Conservation (phyloP, 2,113 vertebrate species). For the Cardinalis cardinalis region DNA sequence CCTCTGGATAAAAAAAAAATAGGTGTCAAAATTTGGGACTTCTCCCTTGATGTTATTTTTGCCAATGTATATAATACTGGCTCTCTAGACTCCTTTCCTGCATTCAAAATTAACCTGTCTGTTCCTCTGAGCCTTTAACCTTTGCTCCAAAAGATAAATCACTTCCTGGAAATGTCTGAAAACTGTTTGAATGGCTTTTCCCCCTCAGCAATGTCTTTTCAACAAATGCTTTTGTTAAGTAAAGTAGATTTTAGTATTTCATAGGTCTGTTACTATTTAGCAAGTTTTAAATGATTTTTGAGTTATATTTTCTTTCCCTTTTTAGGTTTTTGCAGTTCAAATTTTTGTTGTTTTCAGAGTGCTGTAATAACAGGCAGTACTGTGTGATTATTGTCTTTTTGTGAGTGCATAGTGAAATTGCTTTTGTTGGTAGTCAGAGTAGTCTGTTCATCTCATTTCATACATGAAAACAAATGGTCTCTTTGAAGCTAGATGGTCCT, state of each 20-base stretch:
- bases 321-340: neutral
- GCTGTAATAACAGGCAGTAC: neutral
- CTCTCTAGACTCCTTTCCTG: neutral
- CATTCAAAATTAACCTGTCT: constrained; percentile 13
- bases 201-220: neutral
- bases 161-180: constrained; percentile 17
- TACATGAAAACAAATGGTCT: neutral
- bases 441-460: neutral
- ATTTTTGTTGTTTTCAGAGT: neutral
- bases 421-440: neutral
- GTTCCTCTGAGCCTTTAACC: neutral
- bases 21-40: neutral
- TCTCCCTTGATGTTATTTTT: neutral
- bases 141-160: constrained; percentile 20
- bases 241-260: constrained; percentile 4
- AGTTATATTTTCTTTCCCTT: neutral
- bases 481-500: neutral
- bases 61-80: neutral
- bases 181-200: neutral
- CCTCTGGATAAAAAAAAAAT: neutral
- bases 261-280: neutral
- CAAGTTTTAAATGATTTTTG: neutral
- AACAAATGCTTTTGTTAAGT: neutral
- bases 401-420: neutral
- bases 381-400: neutral